Evolutionary conservation across 2,113 vertebrate genomes (phyloP).

Genomic region (Protobothrops flavoviridis): DNA sequence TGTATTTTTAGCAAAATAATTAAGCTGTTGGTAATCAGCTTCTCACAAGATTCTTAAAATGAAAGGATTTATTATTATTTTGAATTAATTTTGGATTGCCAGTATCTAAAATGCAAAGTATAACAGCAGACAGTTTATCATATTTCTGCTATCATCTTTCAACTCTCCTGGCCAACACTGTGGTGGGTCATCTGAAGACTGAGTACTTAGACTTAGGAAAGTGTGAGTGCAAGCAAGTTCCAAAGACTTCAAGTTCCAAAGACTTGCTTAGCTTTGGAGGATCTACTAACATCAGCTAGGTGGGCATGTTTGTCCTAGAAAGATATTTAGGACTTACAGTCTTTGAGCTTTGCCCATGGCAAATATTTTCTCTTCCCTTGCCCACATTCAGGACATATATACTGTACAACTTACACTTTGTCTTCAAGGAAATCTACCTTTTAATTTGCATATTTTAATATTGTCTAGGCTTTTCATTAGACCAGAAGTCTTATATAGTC

Average conservation of each 20-base stretch:
- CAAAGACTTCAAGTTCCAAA: conserved; percentile 68
- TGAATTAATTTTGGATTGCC: conserved; percentile 35
- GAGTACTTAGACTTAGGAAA: conserved; percentile 78
- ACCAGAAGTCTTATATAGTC: neutral
- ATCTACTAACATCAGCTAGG: neutral
- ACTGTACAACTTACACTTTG: neutral
- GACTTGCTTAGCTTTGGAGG: neutral
- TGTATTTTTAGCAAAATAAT: neutral
- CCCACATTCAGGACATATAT: too few species aligned
- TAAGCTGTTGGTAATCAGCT: neutral
- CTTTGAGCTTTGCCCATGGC: neutral
- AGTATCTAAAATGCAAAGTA: conserved; percentile 27
- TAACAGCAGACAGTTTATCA: conserved; percentile 26
- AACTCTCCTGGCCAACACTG: conserved; percentile 38
- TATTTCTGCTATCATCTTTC: conserved; percentile 49
- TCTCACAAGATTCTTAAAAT: conserved; percentile 17
- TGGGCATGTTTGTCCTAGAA: neutral
- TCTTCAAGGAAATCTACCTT: neutral
- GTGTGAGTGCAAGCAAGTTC: conserved; percentile 83
- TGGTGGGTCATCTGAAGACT: conserved; percentile 61
- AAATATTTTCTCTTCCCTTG: neutral
- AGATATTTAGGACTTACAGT: neutral
- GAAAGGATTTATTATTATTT: conserved; percentile 36
- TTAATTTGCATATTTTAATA: neutral
- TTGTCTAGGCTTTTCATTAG: neutral